Conservation (phyloP, 2,113 vertebrate species). For the Bos taurus region DNA sequence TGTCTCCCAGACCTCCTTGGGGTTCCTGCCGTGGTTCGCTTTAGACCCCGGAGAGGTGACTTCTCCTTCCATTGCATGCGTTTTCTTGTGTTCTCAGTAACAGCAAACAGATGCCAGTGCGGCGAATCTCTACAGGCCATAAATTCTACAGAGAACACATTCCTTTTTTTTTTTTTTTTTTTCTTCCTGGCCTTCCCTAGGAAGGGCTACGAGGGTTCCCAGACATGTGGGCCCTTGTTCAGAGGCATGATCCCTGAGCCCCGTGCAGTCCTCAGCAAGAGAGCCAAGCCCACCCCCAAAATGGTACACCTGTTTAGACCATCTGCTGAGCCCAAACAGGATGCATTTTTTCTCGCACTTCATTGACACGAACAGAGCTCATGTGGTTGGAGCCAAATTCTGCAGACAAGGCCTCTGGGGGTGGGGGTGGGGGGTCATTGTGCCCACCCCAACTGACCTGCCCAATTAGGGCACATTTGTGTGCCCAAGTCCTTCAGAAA, state of each 20-base stretch:
- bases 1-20: neutral
- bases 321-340: conserved; percentile 58
- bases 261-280: conserved; percentile 32
- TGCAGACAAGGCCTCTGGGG: neutral
- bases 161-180: conserved; percentile 21
- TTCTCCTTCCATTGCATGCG: conserved; percentile 59
- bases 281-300: conserved; percentile 31
- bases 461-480: fast-evolving
- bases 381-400: neutral
- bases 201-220: conserved; percentile 66
- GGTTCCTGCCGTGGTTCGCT: conserved; percentile 41
- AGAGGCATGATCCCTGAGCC: conserved; percentile 70
- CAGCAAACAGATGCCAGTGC: conserved; percentile 69
- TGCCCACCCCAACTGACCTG: fast-evolving
- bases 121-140: conserved; percentile 75
- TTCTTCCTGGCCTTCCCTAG: neutral
- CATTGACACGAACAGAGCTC: neutral
- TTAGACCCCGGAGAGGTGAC: conserved; percentile 47
- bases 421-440: fast-evolving
- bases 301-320: conserved; percentile 71
- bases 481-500: neutral
- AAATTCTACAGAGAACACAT: conserved; percentile 75
- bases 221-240: conserved; percentile 57
- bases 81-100: conserved; percentile 72
- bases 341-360: neutral